Evolutionary conservation across 2,888 invertebrate genomes (phyloP), one percentile per base, ranked within the genome.

Genomic region (Periphyllus acericola): DNA sequence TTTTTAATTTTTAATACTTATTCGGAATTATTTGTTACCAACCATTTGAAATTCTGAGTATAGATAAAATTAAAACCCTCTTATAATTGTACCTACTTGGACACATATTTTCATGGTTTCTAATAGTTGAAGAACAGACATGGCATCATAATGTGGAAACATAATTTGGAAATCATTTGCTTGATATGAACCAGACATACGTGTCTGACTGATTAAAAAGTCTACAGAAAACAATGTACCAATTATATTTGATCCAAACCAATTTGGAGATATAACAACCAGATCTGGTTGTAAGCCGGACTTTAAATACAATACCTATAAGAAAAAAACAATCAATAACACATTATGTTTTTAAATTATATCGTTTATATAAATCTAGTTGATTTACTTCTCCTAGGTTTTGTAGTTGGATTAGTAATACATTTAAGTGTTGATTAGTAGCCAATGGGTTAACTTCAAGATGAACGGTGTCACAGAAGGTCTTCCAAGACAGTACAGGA

Each of bases 161-260:
- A 94, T 93, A 72, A 94, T 93, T 91, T 95, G 95, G 91, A 96
- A 95, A 91, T 96, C 95, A 90, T 95, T 95, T 21, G 93, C 92
- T 2, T 95, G 94, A 91, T 95, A 96, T 90, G 94, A 94, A 3
- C 96, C 96, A 29, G 95, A 94, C 17, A 93, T 93, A 66, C 94
- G 92, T 60, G 93, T 93, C 84, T 92, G 91, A 36, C 91, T 91
- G 88, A 93, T 90, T 74, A 87, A 81, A 90, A 93, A 93, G 83
- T 93, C 93, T 75, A 92, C 92, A 89, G 93, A 94, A 85, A 96
- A 92, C 78, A 96, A 92, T 91, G 94, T 93, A 3, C 95, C 95
- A 83, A 95, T 92, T 34, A 95, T 92, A 90, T 94, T 94, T 46
- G 92, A 92, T 91, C 95, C 95, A 84, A 95, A 92, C 95, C 95